Conservation (phyloP, 2,113 vertebrate species). For the Aspidoscelis tigris region DNA sequence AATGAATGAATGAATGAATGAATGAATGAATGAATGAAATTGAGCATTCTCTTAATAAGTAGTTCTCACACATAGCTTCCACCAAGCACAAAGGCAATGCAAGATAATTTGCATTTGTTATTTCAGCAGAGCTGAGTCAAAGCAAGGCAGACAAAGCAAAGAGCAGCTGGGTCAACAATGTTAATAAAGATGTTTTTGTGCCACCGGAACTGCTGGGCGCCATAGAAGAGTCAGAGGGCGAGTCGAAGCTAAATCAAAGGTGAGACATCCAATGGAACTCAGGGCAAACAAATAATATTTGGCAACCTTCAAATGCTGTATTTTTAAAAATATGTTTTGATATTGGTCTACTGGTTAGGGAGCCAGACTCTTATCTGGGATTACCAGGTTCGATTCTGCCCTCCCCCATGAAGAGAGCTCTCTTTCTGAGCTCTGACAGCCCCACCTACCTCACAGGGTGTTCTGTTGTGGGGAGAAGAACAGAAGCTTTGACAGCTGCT, state of each 20-base stretch:
- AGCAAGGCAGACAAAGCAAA: constrained; percentile 69
- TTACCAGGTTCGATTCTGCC: too few species aligned
- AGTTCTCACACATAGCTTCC: background rate
- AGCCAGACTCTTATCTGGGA: too few species aligned
- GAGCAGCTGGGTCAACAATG: constrained; percentile 82
- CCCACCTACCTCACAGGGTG: too few species aligned
- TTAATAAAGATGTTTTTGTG: constrained; percentile 79
- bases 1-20: too few species aligned
- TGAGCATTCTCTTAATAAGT: background rate
- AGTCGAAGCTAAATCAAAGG: constrained; percentile 65
- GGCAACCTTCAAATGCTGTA: background rate
- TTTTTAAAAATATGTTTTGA: background rate
- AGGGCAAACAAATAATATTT: background rate
- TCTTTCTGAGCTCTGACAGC: too few species aligned
- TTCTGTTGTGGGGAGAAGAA: too few species aligned
- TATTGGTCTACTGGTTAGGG: too few species aligned
- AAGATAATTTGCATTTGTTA: constrained; percentile 48
- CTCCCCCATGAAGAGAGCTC: too few species aligned
- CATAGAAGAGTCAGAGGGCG: constrained; percentile 66
- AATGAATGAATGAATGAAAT: background rate
- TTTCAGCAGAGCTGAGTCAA: constrained; percentile 83
- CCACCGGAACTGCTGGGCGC: constrained; percentile 76
- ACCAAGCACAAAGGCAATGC: background rate
- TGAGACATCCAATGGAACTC: constrained; percentile 59
- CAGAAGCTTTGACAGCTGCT: too few species aligned